Evolutionary conservation across 2,113 vertebrate species (phyloP), one percentile per base, ranked within the genome.

Genomic region (Gnathonemus echidnorhynchus): DNA sequence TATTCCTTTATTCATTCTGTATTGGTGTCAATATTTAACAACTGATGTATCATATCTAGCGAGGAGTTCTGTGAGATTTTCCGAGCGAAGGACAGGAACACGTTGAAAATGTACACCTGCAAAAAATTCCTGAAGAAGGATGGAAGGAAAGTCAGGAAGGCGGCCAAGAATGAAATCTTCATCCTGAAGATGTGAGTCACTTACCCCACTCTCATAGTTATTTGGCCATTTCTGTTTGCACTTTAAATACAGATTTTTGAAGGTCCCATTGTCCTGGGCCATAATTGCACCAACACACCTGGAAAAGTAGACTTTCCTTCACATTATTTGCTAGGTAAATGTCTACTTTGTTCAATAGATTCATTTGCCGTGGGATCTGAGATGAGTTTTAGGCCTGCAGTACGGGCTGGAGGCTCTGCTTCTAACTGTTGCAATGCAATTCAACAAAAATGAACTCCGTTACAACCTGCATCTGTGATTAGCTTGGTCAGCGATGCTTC

Each of bases 51-150:
- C 8, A 92, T 94, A 89, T 83, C 24, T 94, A 99, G 98, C 94
- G 98, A 99, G 94, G 98, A 99, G 94, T 99, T 99, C 95, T 99
- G 98, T 77, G 98, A 99, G 95, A 98, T 99, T 92, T 99, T 98
- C 94, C 96, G 98, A 86, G 98, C 98, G 92, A 99, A 99, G 96
- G 98, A 99, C 94, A 99, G 97, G 95, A 96, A 96, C 0, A 97
- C 98, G 0, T 96, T 98, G 90, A 99, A 98, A 93, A 96, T 99
- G 94, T 99, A 97, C 92, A 99, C 98, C 53, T 99, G 98, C 94
- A 99, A 99, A 96, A 98, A 98, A 93, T 99, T 99, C 94, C 94
- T 99, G 94, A 99, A 99, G 93, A 97, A 98, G 66, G 98, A 99
- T 1, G 98, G 98, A 89, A 97, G 98, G 90, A 99, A 99, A 95